Evolutionary conservation across 2,113 vertebrate genomes (phyloP), one percentile per base, ranked within the genome.

Genomic region (Aplodontia rufa): DNA sequence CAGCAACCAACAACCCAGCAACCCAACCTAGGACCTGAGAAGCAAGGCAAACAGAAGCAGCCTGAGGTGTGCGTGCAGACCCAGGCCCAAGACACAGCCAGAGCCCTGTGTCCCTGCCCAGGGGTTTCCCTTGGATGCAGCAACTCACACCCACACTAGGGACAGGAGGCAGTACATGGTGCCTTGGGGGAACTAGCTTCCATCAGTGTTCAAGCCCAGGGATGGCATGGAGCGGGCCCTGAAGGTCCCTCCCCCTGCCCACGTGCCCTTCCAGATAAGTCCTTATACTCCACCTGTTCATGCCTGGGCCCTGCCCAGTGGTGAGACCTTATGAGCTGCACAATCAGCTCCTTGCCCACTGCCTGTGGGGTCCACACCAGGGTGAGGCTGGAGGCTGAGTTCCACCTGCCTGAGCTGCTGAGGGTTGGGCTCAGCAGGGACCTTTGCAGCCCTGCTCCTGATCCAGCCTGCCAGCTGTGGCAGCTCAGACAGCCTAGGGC

Each of bases 201-300:
- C 40, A 81, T 8, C n/a, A 24, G 35, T 22, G 14, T 28, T 80
- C 35, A 10, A 76, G 45, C 11, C 11, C 8, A 4, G 3, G 1
- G 2, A 45, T 17, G 55, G 42, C 16, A 1, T 2, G 13, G n/a
- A 45, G 49, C 12, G 32, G 14, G 3, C 4, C 24, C 28, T 30
- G n/a, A 17, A 1, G 7, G 4, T 22, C 45, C 28, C 5, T 6
- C 30, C 2, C 35, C 6, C 20, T 6, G 17, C 55, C 22, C 30
- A 11, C 24, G 28, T 1, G 5, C 30, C 22, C 30, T 78, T 19
- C 42, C 60, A 64, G 40, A 66, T 13, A 5, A 37, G 79, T 17
- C 47, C 40, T 88, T 55, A 35, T 37, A 9, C 24, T 1, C 2
- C 7, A 4, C 60, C 35, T 53, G 71, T 7, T 89, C 6, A 91